Conservation (phyloP, 1,140 invertebrate species). For the Dinothrombium tinctorium region DNA sequence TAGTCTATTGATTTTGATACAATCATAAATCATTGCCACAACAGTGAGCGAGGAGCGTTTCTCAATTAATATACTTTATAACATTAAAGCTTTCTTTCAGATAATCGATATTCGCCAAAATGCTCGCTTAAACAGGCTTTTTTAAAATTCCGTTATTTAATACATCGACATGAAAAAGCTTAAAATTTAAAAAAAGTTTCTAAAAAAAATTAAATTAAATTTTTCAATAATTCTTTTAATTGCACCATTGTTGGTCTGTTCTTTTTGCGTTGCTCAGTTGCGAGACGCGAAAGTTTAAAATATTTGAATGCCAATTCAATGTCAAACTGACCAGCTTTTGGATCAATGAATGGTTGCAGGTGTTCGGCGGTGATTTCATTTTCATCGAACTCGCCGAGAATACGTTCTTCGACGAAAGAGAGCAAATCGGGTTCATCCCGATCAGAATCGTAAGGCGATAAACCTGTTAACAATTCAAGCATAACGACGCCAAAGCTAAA, state of each 20-base stretch:
- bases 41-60: too few species aligned
- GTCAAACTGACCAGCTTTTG: slow-evolving; percentile 13
- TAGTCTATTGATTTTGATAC: too few species aligned
- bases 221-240: neutral
- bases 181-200: neutral
- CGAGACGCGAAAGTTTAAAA: slow-evolving; percentile 13
- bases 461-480: slow-evolving; percentile 38
- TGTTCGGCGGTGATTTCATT: neutral
- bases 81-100: too few species aligned
- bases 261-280: slow-evolving; percentile 16
- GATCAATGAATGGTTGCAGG: neutral
- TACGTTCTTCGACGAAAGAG: slow-evolving; percentile 3
- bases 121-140: too few species aligned
- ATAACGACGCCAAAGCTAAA: slow-evolving; percentile 52
- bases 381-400: slow-evolving; percentile 4
- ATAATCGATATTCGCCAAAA: too few species aligned
- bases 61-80: too few species aligned
- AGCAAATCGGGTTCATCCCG: slow-evolving; percentile 26
- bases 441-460: slow-evolving; percentile 31
- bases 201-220: neutral
- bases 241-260: slow-evolving; percentile 16
- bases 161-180: neutral
- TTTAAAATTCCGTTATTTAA: too few species aligned
- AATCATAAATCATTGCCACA: too few species aligned
- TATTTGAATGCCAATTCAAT: slow-evolving; percentile 9